These are phyloP conservation scores for Heliconius melpomene DNA, from an alignment of 1,140 invertebrate species.

Conservation along the genomic window DNA sequence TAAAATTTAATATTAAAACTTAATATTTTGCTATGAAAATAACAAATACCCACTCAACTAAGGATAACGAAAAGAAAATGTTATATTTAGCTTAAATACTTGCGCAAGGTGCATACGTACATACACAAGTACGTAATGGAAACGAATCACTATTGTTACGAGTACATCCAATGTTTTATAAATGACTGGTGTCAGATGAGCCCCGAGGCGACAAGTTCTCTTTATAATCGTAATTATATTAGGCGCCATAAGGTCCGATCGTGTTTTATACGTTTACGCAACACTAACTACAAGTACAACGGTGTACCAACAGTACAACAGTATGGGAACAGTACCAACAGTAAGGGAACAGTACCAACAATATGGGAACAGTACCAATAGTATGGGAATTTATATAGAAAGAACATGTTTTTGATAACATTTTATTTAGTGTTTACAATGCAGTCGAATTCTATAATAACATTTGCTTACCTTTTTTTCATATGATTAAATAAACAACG, in stretches of 20 bases:
- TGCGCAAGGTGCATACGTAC: neutral
- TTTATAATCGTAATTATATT: conserved; percentile 49
- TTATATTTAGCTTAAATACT: neutral
- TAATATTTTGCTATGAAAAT: too few relatives aligned
- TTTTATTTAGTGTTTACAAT: too few relatives aligned
- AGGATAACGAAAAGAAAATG: too few relatives aligned
- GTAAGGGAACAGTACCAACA: too few relatives aligned
- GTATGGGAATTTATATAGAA: too few relatives aligned
- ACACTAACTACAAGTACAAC: conserved; percentile 23
- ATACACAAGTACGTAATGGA: neutral
- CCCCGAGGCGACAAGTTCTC: conserved; percentile 54
- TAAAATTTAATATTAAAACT: too few relatives aligned
- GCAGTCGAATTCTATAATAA: too few relatives aligned
- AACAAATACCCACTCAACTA: too few relatives aligned
- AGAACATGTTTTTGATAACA: too few relatives aligned
- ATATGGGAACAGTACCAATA: too few relatives aligned
- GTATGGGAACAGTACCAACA: too few relatives aligned
- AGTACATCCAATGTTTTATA: neutral
- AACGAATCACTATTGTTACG: conserved; percentile 16
- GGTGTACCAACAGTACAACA: too few relatives aligned
- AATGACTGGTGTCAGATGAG: conserved; percentile 37
- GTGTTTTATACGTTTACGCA: conserved; percentile 48
- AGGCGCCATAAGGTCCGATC: conserved; percentile 41
- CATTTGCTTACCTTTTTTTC: neutral
- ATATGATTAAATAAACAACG: neutral